Percentiles rank a stretch among this genome's conserved stretches.
These are phyloP conservation scores for Trachurus trachurus DNA, from an alignment of 2,797 vertebrate genomes.

Conservation along the genomic window DNA sequence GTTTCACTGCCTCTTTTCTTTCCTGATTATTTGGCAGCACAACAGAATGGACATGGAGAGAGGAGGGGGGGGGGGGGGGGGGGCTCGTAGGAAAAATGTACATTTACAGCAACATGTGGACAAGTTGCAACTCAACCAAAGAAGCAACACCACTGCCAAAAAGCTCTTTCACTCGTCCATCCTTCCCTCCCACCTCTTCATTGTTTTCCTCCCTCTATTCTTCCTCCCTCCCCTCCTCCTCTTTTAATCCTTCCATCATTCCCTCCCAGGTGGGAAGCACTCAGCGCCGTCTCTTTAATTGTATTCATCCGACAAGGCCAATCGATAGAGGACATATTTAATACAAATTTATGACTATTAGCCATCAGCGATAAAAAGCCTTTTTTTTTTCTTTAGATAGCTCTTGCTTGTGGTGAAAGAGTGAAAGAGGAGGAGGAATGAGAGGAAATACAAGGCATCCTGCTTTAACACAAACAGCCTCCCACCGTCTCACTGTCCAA, in stretches of 20 bases:
- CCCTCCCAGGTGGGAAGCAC: conserved; percentile 77
- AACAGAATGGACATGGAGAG: conserved; percentile 5
- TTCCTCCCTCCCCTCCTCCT: conserved; percentile 43
- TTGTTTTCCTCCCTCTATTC: conserved; percentile 12
- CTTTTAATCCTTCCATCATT: conserved; percentile 58
- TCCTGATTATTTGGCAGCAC: conserved; percentile 16
- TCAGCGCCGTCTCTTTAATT: conserved; percentile 79
- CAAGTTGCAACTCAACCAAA: conserved; percentile 59
- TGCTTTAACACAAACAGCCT: conserved; percentile 78
- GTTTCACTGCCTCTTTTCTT: conserved; percentile 25
- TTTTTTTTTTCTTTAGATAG: conserved; percentile 55
- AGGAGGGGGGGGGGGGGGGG: background rate
- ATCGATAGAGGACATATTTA: conserved; percentile 86
- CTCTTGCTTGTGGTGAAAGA: conserved; percentile 68
- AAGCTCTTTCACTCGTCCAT: conserved; percentile 34
- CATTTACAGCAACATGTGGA: conserved; percentile 44
- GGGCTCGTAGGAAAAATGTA: too few species aligned
- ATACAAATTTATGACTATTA: conserved; percentile 84
- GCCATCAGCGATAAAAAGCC: conserved; percentile 80
- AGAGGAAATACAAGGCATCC: conserved; percentile 75
- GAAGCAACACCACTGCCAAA: conserved; percentile 49
- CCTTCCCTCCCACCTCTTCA: conserved; percentile 24
- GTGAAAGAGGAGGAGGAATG: conserved; percentile 54
- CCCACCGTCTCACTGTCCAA: conserved; percentile 70
- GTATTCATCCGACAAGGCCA: conserved; percentile 77